phyloP scores from a whole-genome alignment of 2,888 invertebrate species.

The Campoplex capitator region DNA sequence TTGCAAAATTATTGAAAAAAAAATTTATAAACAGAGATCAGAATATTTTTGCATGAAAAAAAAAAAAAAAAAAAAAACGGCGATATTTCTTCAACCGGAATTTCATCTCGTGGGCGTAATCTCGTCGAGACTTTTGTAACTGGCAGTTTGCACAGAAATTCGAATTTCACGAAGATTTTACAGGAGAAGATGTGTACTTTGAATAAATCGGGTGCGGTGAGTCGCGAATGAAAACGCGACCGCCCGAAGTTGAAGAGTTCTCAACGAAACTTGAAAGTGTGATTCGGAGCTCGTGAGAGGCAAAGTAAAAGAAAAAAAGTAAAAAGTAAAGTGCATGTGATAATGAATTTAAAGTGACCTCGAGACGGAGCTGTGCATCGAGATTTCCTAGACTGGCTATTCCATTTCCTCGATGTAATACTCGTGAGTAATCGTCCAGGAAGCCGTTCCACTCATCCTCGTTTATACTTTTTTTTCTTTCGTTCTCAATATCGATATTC shows the following conservation, averaged over 20 bases:
- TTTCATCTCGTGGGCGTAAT: not conserved
- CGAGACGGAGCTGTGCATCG: slow-evolving; percentile 60
- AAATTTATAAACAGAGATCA: not conserved
- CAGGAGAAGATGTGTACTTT: slow-evolving; percentile 1
- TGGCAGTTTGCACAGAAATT: slow-evolving; percentile 5
- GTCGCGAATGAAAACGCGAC: slow-evolving; percentile 29
- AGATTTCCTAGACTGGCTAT: slow-evolving; percentile 61
- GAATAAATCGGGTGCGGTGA: slow-evolving; percentile 32
- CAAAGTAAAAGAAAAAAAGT: not conserved
- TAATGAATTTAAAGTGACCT: slow-evolving; percentile 69
- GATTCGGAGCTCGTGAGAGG: not conserved
- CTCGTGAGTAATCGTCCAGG: slow-evolving; percentile 88
- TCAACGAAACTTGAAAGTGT: slow-evolving; percentile 28
- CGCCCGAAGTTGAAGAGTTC: slow-evolving; percentile 13
- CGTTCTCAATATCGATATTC: slow-evolving; percentile 88
- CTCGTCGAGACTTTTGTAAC: slow-evolving; percentile 11
- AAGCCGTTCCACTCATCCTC: slow-evolving; percentile 89
- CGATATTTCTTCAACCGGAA: slow-evolving; percentile 1
- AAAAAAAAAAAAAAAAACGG: not conserved
- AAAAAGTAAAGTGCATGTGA: slow-evolving; percentile 12
- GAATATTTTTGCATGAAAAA: not conserved
- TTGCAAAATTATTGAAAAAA: not conserved
- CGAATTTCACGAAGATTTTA: slow-evolving; percentile 4
- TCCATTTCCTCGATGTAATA: slow-evolving; percentile 86
- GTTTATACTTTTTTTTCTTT: slow-evolving; percentile 74